Base-by-base conservation (phyloP, 1,140 invertebrate species). In the Lepidurus packardi region DNA sequence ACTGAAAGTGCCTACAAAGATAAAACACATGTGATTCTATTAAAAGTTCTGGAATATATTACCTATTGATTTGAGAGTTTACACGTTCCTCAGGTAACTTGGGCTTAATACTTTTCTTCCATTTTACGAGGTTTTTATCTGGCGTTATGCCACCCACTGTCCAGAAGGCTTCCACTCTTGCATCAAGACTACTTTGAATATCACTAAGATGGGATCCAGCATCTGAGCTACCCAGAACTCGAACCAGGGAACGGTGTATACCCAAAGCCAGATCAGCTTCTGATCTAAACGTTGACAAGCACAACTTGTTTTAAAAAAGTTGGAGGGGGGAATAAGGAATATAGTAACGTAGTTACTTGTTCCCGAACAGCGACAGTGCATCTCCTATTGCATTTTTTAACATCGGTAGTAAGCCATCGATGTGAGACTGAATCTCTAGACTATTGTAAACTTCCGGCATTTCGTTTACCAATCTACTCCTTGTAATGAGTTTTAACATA, bases 151-250 rank as follows among this genome's bases (percentile, higher is more conserved):
- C 91, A 79, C 93, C 92, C 77, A 88, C 87, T 81, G 87, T 88
- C 93, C 93, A 94, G 84, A 92, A 93, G 74, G 92, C 89, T 87
- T 94, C 93, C 81, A 91, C 84, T 47, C 92, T 86, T 8, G 93
- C 91, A 80, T 92, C 88, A 83, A 88, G 86, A 84, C 94, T 92
- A 73, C 91, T 84, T 88, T 90, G 80, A 78, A 86, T 44, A 11
- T 44, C 13, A 43, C 13, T 7, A 21, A 80, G 21, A 24, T 80
- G 53, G 16, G 53, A 65, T n/a, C 53, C 53, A 13, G 53, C 53
- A 7, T 65, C 53, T 65, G 13, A 9, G 53, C 16, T n/a, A 21
- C 53, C 53, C 13, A 65, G 21, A 7, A 65, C 53, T 13, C 53
- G 53, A 13, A 65, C 6, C 13, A 65, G 21, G 16, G 53, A n/a